These are phyloP conservation scores for Andrena bicolor DNA, from an alignment of 2,888 invertebrate genomes.

Conservation along the genomic window DNA sequence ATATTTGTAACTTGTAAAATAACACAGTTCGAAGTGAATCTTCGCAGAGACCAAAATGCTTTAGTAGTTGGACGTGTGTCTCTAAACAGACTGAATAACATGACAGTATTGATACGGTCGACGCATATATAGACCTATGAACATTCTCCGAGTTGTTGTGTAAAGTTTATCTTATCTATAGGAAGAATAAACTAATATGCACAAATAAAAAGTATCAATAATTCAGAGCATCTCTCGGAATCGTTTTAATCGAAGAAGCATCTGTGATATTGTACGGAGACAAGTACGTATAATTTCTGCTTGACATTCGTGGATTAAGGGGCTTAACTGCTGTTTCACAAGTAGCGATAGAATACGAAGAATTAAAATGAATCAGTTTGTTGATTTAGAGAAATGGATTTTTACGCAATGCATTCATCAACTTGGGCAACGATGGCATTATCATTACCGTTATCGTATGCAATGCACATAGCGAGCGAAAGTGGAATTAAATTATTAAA, in stretches of 20 bases:
- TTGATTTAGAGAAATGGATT: neutral
- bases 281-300: neutral
- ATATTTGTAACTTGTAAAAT: neutral
- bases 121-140: slow-evolving; percentile 16
- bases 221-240: neutral
- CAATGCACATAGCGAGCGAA: no score
- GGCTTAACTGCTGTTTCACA: neutral
- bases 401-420: no score
- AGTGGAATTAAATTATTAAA: no score
- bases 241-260: neutral
- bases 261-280: no score
- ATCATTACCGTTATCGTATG: no score
- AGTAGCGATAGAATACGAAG: no score
- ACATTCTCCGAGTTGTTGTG: neutral
- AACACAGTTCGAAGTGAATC: neutral
- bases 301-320: neutral
- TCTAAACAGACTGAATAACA: neutral
- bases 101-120: neutral
- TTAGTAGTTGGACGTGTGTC: neutral
- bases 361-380: neutral
- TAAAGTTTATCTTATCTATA: slow-evolving; percentile 34
- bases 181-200: neutral
- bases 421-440: no score
- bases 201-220: neutral
- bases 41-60: neutral